phyloP scores from a whole-genome alignment of 2,797 vertebrate species.

The Thunnus albacares region DNA sequence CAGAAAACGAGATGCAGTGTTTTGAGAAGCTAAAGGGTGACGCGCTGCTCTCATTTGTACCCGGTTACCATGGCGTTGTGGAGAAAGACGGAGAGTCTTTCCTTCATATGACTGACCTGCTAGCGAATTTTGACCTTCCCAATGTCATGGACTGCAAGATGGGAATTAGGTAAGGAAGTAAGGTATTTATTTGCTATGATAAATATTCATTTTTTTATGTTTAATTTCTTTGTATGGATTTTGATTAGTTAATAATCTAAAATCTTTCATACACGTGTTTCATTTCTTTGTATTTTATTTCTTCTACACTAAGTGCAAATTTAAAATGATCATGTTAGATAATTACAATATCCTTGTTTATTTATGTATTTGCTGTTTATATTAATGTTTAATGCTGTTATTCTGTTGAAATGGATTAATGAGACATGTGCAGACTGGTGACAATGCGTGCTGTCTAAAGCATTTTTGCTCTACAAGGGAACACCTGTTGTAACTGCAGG shows the following conservation, averaged over 20 bases:
- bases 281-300: background rate
- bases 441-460: constrained; percentile 28
- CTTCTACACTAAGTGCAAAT: background rate
- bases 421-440: constrained; percentile 12
- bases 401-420: constrained; percentile 16
- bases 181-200: background rate
- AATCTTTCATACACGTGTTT: background rate
- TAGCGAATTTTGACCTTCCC: constrained; percentile 92
- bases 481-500: constrained; percentile 82
- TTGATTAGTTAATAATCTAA: background rate
- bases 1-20: constrained; percentile 93
- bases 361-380: background rate
- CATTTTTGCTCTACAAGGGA: constrained; percentile 65
- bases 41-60: constrained; percentile 88
- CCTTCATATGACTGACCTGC: constrained; percentile 94
- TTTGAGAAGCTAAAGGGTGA: constrained; percentile 92
- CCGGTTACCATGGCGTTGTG: constrained; percentile 92
- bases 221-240: background rate
- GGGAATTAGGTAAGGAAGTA: constrained; percentile 91
- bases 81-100: constrained; percentile 94
- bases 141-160: constrained; percentile 99
- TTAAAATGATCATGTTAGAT: background rate
- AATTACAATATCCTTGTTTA: background rate
- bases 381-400: background rate
- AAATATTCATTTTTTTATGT: background rate